Percentiles rank a stretch among this genome's conserved stretches.
These are phyloP conservation scores for Rhodinocichla rosea DNA, from an alignment of 2,113 vertebrate species.

Conservation along the genomic window DNA sequence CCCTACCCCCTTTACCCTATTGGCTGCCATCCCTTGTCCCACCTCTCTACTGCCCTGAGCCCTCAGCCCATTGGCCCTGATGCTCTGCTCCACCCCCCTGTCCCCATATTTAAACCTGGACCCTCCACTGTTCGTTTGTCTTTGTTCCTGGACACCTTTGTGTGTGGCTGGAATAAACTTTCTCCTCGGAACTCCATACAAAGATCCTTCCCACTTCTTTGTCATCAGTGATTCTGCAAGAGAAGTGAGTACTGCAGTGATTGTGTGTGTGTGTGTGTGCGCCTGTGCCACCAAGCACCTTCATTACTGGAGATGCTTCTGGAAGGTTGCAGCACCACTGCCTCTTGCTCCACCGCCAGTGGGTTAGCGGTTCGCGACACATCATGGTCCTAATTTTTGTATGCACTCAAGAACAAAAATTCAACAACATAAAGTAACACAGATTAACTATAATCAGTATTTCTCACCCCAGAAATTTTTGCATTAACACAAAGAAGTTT, in stretches of 20 bases:
- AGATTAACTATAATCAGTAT: neutral
- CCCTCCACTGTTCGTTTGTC: neutral
- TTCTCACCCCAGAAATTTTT: neutral
- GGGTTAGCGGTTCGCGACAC: fast-evolving
- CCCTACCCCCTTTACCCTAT: neutral
- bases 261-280: neutral
- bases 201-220: neutral
- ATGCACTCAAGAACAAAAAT: neutral
- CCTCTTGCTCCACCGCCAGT: neutral
- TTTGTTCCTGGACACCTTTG: neutral
- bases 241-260: neutral
- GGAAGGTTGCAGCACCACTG: neutral
- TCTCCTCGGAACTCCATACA: neutral
- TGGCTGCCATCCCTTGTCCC: neutral
- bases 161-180: neutral
- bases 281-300: neutral
- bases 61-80: neutral
- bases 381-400: neutral
- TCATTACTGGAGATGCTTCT: neutral
- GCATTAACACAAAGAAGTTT: neutral
- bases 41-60: neutral
- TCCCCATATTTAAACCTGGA: neutral
- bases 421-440: neutral
- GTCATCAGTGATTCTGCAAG: neutral
- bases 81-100: neutral